These are phyloP conservation scores for Pseudorhombus dupliciocellatus DNA, from an alignment of 2,113 vertebrate species.

Conservation along the genomic window DNA sequence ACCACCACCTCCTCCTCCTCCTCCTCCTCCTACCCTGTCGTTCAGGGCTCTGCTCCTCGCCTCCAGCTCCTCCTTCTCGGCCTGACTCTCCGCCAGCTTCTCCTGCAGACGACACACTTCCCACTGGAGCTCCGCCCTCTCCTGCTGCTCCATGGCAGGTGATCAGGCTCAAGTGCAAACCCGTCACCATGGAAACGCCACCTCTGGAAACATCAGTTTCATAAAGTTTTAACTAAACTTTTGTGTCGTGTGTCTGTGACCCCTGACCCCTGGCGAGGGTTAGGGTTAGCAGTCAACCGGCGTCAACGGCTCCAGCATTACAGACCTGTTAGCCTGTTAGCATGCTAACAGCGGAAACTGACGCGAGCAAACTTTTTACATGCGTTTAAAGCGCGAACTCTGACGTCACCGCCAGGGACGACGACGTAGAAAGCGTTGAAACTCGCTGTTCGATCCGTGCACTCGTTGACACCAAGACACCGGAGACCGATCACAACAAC, in stretches of 20 bases:
- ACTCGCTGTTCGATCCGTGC: neutral
- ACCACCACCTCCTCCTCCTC: constrained; percentile 21
- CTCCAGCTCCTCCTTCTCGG: constrained; percentile 74
- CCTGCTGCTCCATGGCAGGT: constrained; percentile 70
- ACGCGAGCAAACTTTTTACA: neutral
- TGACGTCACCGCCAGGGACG: neutral
- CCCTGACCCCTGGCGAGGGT: neutral
- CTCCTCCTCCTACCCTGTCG: constrained; percentile 68
- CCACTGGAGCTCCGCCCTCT: constrained; percentile 67
- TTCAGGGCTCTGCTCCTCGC: constrained; percentile 72
- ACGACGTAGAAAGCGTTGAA: neutral
- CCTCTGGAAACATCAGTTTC: too few species aligned
- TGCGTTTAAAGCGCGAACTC: neutral
- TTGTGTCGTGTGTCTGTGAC: neutral
- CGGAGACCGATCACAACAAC: neutral
- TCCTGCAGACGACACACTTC: constrained; percentile 77
- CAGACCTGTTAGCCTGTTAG: neutral
- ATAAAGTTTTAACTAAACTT: too few species aligned
- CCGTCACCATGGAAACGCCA: neutral
- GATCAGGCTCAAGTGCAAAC: neutral
- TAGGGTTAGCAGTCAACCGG: too few species aligned
- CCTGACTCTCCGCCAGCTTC: constrained; percentile 76
- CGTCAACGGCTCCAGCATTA: neutral
- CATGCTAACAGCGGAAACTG: neutral
- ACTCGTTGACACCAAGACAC: neutral